A percentile compares a stretch with the other conserved stretches of the same genome.
These are phyloP conservation scores for Luscinia luscinia DNA, from an alignment of 2,797 vertebrate species.

Conservation along the genomic window DNA sequence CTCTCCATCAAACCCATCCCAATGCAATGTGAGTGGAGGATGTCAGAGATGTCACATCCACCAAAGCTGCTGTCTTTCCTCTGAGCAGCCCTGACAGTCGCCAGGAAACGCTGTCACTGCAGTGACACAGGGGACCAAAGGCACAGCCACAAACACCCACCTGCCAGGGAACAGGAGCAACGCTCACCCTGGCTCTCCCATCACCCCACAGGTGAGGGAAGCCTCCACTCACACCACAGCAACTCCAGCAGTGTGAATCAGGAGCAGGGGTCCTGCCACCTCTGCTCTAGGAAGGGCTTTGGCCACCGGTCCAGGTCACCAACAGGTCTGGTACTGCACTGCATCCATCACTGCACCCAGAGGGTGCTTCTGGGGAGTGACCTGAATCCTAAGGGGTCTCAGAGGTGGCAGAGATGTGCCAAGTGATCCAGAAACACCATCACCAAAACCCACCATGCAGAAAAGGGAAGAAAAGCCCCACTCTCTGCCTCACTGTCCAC, in stretches of 20 bases:
- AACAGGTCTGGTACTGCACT: neutral
- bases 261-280: neutral
- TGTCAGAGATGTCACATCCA: conserved; percentile 12
- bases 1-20: neutral
- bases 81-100: conserved; percentile 53
- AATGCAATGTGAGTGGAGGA: neutral
- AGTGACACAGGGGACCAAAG: conserved; percentile 31
- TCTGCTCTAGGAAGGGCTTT: neutral
- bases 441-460: neutral
- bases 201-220: neutral
- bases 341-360: neutral
- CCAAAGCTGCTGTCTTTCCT: neutral
- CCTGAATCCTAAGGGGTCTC: neutral
- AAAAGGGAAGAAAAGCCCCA: neutral
- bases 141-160: neutral
- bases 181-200: neutral
- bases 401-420: neutral
- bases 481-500: neutral
- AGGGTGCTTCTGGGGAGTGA: neutral
- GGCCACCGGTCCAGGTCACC: neutral
- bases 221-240: neutral
- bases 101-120: conserved; percentile 42
- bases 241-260: neutral
- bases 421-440: neutral
- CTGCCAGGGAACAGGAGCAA: neutral